A percentile compares a stretch with the other conserved stretches of the same genome.
phyloP scores from a whole-genome alignment of 2,797 vertebrate species.

The Novumbra hubbsi region DNA sequence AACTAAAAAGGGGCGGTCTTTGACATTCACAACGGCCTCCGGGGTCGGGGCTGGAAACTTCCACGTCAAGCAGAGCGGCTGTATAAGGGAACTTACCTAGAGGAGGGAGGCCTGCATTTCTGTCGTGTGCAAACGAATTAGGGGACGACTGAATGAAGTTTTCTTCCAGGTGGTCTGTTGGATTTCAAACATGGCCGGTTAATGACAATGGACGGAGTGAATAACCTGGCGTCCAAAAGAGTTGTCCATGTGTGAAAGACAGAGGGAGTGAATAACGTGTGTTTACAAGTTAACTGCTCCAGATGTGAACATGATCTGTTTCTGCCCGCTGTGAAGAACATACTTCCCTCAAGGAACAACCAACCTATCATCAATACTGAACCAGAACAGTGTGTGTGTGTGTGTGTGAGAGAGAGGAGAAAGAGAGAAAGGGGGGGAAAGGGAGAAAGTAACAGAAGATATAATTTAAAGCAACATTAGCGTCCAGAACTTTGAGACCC shows the following conservation, averaged over 20 bases:
- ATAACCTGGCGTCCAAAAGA: background rate
- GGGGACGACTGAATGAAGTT: background rate
- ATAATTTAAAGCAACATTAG: no score
- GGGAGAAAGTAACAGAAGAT: no score
- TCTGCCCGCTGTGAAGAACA: background rate
- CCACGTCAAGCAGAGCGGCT: no score
- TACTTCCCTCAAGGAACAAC: background rate
- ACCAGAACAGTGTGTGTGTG: slow-evolving; percentile 4
- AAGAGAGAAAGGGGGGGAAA: no score
- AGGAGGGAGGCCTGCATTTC: background rate
- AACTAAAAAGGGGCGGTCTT: background rate
- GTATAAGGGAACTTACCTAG: no score
- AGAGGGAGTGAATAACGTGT: slow-evolving; percentile 7
- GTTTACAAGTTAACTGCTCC: background rate
- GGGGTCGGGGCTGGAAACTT: background rate
- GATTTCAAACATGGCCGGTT: slow-evolving; percentile 9
- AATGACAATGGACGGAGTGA: background rate
- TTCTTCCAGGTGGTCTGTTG: slow-evolving; percentile 2
- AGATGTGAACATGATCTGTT: slow-evolving; percentile 13
- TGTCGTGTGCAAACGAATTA: background rate
- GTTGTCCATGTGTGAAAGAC: background rate
- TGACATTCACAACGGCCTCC: background rate
- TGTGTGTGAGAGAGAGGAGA: background rate
- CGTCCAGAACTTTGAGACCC: background rate
- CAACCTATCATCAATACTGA: slow-evolving; percentile 13